Evolutionary conservation across 2,113 vertebrate genomes (phyloP).

Genomic region (Trochalopteron elliotii): DNA sequence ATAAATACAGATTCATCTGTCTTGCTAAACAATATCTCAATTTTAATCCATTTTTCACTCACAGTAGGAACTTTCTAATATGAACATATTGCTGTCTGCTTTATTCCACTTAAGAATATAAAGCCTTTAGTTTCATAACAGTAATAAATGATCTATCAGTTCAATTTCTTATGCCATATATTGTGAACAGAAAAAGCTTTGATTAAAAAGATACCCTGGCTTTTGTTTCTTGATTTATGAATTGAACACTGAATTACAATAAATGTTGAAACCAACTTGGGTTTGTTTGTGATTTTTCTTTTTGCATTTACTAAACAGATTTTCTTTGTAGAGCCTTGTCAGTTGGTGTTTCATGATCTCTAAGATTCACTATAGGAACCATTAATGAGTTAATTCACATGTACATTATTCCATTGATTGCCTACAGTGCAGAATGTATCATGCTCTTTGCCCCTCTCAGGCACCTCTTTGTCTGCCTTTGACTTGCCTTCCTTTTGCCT

Average conservation of each 20-base stretch:
- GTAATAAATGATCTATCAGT: neutral
- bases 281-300: neutral
- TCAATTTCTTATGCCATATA: slow-evolving; percentile 17
- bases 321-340: neutral
- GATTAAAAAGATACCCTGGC: slow-evolving; percentile 27
- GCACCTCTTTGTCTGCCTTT: neutral
- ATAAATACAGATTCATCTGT: slow-evolving; percentile 20
- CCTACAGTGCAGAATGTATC: neutral
- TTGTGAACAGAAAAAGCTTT: neutral
- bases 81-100: slow-evolving; percentile 17
- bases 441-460: neutral
- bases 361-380: neutral
- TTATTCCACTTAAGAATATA: slow-evolving; percentile 11
- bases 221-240: neutral
- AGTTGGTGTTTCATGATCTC: neutral
- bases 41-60: slow-evolving; percentile 54
- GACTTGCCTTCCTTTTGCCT: neutral
- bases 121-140: slow-evolving; percentile 35
- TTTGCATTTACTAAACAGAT: slow-evolving; percentile 3
- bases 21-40: slow-evolving; percentile 44
- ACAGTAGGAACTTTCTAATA: slow-evolving; percentile 21
- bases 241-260: neutral
- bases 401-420: neutral
- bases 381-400: slow-evolving; percentile 16
- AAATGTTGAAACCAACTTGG: slow-evolving; percentile 33